Evolutionary conservation across 2,888 invertebrate genomes (phyloP).

Genomic region (Abscondita cerata): DNA sequence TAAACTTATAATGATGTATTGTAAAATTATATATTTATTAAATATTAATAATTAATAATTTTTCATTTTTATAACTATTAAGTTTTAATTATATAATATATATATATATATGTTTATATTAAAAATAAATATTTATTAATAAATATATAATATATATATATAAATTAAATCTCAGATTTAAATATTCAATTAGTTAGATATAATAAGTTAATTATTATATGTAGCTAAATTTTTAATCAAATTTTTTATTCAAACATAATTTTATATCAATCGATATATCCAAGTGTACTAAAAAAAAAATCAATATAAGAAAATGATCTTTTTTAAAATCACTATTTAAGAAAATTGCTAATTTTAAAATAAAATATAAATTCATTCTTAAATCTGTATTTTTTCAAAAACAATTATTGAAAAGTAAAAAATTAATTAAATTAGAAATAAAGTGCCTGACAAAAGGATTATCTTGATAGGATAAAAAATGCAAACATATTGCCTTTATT

Average conservation of each 20-base stretch:
- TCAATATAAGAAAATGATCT: too few relatives aligned
- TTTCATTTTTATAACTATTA: background rate
- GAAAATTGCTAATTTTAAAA: too few relatives aligned
- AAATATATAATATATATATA: constrained; percentile 45
- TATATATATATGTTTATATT: constrained; percentile 38
- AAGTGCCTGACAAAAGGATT: constrained; percentile 66
- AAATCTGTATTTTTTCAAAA: too few relatives aligned
- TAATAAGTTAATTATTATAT: constrained; percentile 29
- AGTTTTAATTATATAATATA: constrained; percentile 16
- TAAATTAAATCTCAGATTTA: background rate
- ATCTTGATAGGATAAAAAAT: constrained; percentile 69
- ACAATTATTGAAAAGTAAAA: too few relatives aligned
- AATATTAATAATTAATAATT: too few relatives aligned
- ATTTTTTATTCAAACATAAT: background rate
- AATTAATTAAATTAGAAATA: constrained; percentile 41
- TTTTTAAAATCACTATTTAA: too few relatives aligned
- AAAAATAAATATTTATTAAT: constrained; percentile 40
- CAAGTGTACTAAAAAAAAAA: too few relatives aligned
- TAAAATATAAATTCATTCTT: too few relatives aligned
- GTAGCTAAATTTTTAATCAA: background rate
- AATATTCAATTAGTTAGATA: constrained; percentile 15
- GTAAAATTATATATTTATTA: background rate
- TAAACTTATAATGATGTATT: background rate
- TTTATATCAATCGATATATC: too few relatives aligned
- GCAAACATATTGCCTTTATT: constrained; percentile 57